phyloP scores from a whole-genome alignment of 2,797 vertebrate species.

The Cichlasoma orientale region DNA sequence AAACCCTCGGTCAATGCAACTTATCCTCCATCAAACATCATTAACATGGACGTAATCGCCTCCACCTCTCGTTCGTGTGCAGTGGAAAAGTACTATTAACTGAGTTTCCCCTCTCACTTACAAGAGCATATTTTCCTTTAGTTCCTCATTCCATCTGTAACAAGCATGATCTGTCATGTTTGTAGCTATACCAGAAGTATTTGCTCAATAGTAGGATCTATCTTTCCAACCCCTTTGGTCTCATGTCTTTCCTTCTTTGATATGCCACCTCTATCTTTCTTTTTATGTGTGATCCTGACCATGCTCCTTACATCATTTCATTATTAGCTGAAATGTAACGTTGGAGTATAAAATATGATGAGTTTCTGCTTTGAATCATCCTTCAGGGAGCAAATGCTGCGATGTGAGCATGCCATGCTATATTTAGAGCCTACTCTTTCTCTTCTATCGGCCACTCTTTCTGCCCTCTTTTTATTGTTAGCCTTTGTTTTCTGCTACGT shows the following conservation, averaged over 20 bases:
- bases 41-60: constrained; percentile 74
- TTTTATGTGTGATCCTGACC: constrained; percentile 56
- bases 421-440: constrained; percentile 52
- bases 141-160: constrained; percentile 59
- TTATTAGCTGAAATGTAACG: constrained; percentile 51
- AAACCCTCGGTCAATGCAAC: constrained; percentile 50
- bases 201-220: constrained; percentile 28
- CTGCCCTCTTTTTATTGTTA: constrained; percentile 32
- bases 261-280: constrained; percentile 46
- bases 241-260: constrained; percentile 30
- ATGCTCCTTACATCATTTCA: constrained; percentile 54
- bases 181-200: constrained; percentile 46
- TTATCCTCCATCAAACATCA: constrained; percentile 65
- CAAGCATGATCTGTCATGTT: constrained; percentile 79
- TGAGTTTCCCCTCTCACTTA: constrained; percentile 48
- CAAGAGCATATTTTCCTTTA: constrained; percentile 31
- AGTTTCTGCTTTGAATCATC: constrained; percentile 60
- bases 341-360: constrained; percentile 43
- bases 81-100: constrained; percentile 52
- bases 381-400: constrained; percentile 41
- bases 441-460: constrained; percentile 46
- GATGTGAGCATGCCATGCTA: constrained; percentile 70
- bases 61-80: constrained; percentile 62
- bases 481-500: constrained; percentile 45
- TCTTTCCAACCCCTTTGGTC: constrained; percentile 26